Evolutionary conservation across 2,113 vertebrate species (phyloP).

Genomic region (Solenodon paradoxus): DNA sequence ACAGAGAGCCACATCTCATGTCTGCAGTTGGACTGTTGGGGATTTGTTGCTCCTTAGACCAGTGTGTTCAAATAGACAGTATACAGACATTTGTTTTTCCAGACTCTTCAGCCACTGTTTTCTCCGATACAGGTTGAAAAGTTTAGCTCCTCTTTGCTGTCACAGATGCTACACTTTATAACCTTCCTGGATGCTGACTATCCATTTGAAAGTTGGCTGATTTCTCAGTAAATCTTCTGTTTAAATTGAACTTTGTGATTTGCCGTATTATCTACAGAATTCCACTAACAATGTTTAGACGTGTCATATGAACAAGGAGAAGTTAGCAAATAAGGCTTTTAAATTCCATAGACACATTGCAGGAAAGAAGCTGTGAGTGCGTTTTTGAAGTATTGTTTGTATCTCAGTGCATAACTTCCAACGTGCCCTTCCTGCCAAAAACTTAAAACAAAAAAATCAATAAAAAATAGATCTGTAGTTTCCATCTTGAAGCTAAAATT

Average conservation of each 20-base stretch:
- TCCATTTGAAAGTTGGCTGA: background rate
- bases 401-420: background rate
- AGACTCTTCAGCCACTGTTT: background rate
- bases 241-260: too few relatives aligned
- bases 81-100: background rate
- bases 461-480: background rate
- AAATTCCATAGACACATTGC: background rate
- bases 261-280: background rate
- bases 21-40: background rate
- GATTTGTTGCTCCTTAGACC: slow-evolving; percentile 32
- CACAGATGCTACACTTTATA: background rate
- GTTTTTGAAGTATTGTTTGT: background rate
- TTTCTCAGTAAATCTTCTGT: background rate
- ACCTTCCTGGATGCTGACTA: background rate
- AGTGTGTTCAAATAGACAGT: slow-evolving; percentile 33
- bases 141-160: slow-evolving; percentile 30
- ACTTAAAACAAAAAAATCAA: background rate
- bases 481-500: background rate
- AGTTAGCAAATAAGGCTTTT: background rate
- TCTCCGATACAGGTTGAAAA: background rate
- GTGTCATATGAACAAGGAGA: background rate
- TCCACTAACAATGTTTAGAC: background rate
- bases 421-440: background rate
- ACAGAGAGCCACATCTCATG: background rate
- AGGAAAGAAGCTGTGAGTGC: background rate